Evolutionary conservation across 2,797 vertebrate species (phyloP).

Genomic region (Aselliscus stoliczkanus): DNA sequence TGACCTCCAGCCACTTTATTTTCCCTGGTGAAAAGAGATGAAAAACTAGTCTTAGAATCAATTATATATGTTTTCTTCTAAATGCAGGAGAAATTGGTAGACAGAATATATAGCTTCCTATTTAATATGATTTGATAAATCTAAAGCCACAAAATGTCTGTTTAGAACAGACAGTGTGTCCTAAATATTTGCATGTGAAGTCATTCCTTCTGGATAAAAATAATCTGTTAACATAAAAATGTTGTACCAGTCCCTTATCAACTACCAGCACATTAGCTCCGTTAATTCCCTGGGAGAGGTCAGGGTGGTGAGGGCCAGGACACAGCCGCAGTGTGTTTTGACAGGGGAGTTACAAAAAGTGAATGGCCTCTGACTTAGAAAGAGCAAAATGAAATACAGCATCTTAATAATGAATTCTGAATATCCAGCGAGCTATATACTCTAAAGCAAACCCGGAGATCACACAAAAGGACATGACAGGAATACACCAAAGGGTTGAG

Average conservation of each 20-base stretch:
- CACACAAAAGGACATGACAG: neutral
- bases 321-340: neutral
- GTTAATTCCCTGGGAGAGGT: neutral
- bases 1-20: neutral
- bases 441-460: neutral
- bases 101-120: neutral
- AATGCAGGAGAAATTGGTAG: neutral
- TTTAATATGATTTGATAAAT: neutral
- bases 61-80: neutral
- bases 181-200: neutral
- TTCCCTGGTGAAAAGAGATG: neutral
- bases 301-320: neutral
- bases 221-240: neutral
- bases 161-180: neutral
- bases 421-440: neutral
- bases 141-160: neutral
- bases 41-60: neutral
- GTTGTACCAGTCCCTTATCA: neutral
- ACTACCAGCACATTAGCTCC: neutral
- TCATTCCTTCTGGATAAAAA: neutral
- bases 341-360: neutral
- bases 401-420: constrained; percentile 19
- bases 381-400: neutral
- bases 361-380: constrained; percentile 21
- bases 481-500: neutral